Base-by-base conservation (phyloP, 1,140 invertebrate genomes). In the Lineus longissimus region DNA sequence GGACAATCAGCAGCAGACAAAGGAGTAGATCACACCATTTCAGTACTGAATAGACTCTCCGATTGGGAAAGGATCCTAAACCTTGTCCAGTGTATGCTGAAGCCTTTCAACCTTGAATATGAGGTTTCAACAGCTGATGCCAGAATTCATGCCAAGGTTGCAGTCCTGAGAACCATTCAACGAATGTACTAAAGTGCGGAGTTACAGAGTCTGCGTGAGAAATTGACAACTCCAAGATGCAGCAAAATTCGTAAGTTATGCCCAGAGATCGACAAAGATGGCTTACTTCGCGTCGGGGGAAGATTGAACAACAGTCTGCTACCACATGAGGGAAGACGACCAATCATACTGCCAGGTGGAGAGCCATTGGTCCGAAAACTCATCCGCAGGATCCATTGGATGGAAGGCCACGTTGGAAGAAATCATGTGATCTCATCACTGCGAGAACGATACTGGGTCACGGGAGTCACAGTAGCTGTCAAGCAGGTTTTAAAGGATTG, bases 361-460 rank as follows among this genome's bases (percentile, higher is more conserved):
- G 47, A 51, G n/a, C 47, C 6, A n/a, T 51, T 51, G n/a, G 47
- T 51, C n/a, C n/a, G 25, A 9, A 51, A 51, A n/a, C 47, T 51
- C 4, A 51, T 51, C 47, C 6, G 47, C 4, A 51, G 47, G 25
- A 51, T 27, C 6, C 47, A 51, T n/a, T 51, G 47, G 4, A 51
- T 51, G n/a, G 47, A 51, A 51, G 47, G 47, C n/a, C 47, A 51
- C n/a, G 47, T 51, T n/a, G 47, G 47, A 51, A 51, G 47, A n/a
- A 51, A 23, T 27, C 47, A 51, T 51, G 25, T 27, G 9, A 51
- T 51, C n/a, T 4, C 47, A 6, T 7, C 4, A 4, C n/a, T 51
- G 47, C 6, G 47, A 51, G n/a, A 51, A 27, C 6, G n/a, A n/a
- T 51, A 51, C 25, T 51, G 47, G 47, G n/a, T 51, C 6, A 51